Percentiles rank a stretch among this genome's conserved stretches.
Conservation (phyloP, 2,888 invertebrate genomes). For the Serrognathus titanus region DNA sequence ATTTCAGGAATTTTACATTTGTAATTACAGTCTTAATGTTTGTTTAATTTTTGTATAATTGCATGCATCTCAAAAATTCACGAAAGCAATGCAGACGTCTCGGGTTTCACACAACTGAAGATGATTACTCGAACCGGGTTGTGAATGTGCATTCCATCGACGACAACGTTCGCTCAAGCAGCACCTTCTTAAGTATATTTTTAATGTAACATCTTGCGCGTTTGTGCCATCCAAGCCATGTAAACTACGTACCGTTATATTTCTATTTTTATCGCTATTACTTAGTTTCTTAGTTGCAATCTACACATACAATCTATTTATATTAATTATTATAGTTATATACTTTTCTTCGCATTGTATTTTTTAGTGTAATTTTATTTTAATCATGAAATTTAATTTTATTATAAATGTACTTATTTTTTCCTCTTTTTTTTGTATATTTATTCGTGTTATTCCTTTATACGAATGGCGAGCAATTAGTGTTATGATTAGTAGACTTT, state of each 20-base stretch:
- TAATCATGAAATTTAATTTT: conserved; percentile 10
- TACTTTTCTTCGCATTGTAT: conserved; percentile 7
- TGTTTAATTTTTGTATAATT: not conserved
- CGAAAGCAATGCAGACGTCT: not conserved
- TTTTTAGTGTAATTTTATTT: conserved; percentile 10
- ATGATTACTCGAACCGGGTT: conserved; percentile 16
- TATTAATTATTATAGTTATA: conserved; percentile 12
- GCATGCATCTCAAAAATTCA: not conserved
- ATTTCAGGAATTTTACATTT: not conserved
- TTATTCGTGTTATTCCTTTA: conserved; percentile 33
- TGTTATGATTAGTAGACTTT: conserved; percentile 23
- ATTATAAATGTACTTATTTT: conserved; percentile 23
- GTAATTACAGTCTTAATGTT: not conserved
- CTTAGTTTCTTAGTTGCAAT: conserved; percentile 3
- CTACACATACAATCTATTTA: conserved; percentile 9
- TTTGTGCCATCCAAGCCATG: conserved; percentile 1
- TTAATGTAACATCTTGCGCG: not conserved
- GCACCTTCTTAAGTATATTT: not conserved
- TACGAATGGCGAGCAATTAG: conserved; percentile 20
- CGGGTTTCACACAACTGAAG: not conserved
- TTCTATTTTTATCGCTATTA: conserved; percentile 5
- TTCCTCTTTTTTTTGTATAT: conserved; percentile 20
- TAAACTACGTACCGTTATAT: conserved; percentile 5
- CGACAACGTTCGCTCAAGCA: conserved; percentile 13
- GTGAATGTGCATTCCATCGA: conserved; percentile 32